These are phyloP conservation scores for Euspilapteryx auroguttella DNA, from an alignment of 2,888 invertebrate genomes.

Conservation along the genomic window DNA sequence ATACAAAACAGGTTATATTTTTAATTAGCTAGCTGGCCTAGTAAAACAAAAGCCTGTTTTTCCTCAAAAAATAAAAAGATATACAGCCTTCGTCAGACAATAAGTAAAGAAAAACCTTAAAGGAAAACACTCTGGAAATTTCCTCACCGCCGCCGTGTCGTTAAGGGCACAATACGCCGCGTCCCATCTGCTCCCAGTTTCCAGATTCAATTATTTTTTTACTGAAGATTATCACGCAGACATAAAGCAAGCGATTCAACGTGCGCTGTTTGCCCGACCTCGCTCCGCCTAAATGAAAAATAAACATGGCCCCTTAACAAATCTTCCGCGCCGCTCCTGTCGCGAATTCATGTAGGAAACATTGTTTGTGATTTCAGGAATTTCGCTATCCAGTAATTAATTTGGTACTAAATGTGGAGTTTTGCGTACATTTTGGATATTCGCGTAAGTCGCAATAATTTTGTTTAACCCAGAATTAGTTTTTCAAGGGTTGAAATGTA, in stretches of 20 bases:
- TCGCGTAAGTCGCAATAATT: too few species aligned
- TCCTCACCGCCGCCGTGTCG: constrained; percentile 16
- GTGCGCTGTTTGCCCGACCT: constrained; percentile 18
- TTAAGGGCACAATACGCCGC: constrained; percentile 22
- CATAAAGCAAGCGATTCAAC: constrained; percentile 18
- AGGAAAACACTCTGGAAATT: constrained; percentile 15
- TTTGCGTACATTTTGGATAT: too few species aligned
- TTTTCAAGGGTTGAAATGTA: too few species aligned
- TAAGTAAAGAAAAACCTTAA: constrained; percentile 13
- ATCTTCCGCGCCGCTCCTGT: constrained; percentile 17
- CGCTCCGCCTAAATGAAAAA: constrained; percentile 49
- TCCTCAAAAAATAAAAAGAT: neutral
- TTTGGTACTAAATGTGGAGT: too few species aligned
- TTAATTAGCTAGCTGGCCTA: neutral
- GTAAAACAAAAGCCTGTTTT: neutral
- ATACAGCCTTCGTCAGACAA: neutral
- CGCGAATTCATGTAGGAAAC: too few species aligned
- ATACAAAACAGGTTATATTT: neutral
- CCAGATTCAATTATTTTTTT: constrained; percentile 59
- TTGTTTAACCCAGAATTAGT: too few species aligned
- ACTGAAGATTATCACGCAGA: constrained; percentile 59
- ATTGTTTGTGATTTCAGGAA: too few species aligned
- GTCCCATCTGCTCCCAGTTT: constrained; percentile 42
- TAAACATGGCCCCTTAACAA: constrained; percentile 31
- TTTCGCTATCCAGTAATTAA: too few species aligned